Evolutionary conservation across 2,113 vertebrate species (phyloP), one percentile per base, ranked within the genome.

Genomic region (Ceratotherium simum): DNA sequence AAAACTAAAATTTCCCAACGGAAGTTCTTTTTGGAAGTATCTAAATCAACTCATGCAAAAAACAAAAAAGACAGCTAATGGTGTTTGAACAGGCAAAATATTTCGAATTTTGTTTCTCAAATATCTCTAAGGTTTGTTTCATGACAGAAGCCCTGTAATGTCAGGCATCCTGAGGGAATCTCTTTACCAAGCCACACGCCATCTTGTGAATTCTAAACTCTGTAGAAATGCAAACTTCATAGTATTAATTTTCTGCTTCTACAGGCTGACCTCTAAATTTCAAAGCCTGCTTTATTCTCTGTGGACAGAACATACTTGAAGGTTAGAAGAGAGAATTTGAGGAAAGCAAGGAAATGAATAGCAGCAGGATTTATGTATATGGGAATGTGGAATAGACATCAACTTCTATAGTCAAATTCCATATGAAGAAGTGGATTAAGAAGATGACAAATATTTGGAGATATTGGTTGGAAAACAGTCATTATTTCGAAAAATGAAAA

Each of bases 71-170:
- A 10, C 9, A n/a, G 13, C 60, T 76, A 33, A 33, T 39, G 8
- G 23, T 91, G 20, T 91, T 97, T 72, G 42, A 89, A 33, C 36
- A 95, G 11, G 51, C 14, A 75, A 79, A 83, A 33, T n/a, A 42
- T 76, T 93, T 82, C 14, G 56, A 62, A 85, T 73, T 95, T 70
- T 86, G 16, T 94, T 95, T 78, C 60, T 96, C 56, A 54, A 5
- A 64, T 82, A 46, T 73, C 36, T 82, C 31, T 67, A 62, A 33
- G 36, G 39, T 67, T 87, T 81, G 21, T 92, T 82, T 89, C 65
- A 3, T 70, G 42, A 75, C 8, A 4, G 6, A 36, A 90, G 12
- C 9, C 39, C 36, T 73, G 56, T 75, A 70, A 91, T 51, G n/a
- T 54, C 31, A 70, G 70, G 91, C 5, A 18, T 51, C n/a, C 46